Percentiles rank a stretch among this genome's conserved stretches.
Evolutionary conservation across 2,113 vertebrate genomes (phyloP).

Genomic region (Albula goreensis): DNA sequence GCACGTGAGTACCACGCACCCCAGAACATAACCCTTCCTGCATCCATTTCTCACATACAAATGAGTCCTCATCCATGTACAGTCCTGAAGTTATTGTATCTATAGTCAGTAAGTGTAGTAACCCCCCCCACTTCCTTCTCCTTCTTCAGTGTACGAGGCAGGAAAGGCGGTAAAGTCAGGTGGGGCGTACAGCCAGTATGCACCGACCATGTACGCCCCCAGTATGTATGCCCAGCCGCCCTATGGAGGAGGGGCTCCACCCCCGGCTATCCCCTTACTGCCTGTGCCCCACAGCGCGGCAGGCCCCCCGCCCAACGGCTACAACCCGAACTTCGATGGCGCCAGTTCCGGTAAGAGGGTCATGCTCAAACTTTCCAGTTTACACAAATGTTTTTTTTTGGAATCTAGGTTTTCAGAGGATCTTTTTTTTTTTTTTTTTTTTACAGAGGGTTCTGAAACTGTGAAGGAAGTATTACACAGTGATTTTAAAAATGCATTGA

Average conservation of each 20-base stretch:
- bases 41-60: not conserved
- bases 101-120: too few species aligned
- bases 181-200: slow-evolving; percentile 66
- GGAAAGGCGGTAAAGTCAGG: slow-evolving; percentile 87
- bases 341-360: slow-evolving; percentile 76
- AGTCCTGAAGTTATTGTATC: too few species aligned
- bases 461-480: too few species aligned
- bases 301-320: slow-evolving; percentile 61
- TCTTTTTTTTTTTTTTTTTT: too few species aligned
- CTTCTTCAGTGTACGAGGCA: slow-evolving; percentile 78
- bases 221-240: slow-evolving; percentile 71
- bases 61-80: not conserved
- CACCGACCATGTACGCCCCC: slow-evolving; percentile 13
- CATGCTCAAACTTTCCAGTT: too few species aligned
- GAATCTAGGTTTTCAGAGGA: too few species aligned
- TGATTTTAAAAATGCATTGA: too few species aligned
- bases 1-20: slow-evolving; percentile 72
- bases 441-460: too few species aligned
- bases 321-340: slow-evolving; percentile 72
- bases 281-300: slow-evolving; percentile 61
- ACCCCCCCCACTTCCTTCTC: not conserved
- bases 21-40: not conserved
- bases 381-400: too few species aligned
- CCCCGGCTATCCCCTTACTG: slow-evolving; percentile 66
- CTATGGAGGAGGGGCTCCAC: slow-evolving; percentile 52